Conservation (phyloP, 1,140 invertebrate genomes). For the Ylistrum balloti region DNA sequence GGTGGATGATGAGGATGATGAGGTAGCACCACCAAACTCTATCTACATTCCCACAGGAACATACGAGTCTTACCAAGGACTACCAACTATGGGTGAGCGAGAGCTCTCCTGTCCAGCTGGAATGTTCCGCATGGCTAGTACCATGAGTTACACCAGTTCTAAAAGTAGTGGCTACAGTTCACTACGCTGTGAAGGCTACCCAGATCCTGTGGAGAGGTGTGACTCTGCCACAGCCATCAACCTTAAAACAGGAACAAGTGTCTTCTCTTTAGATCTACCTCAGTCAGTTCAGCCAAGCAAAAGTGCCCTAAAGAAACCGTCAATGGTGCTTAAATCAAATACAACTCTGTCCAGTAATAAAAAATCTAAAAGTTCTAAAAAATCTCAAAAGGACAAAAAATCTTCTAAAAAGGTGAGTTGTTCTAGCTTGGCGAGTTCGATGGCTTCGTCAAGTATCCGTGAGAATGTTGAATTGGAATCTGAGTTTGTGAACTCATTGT, state of each 20-base stretch:
- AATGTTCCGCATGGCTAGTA: slow-evolving; percentile 47
- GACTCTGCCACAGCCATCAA: slow-evolving; percentile 75
- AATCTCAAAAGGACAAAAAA: slow-evolving; percentile 65
- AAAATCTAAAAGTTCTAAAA: slow-evolving; percentile 70
- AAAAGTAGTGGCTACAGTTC: slow-evolving; percentile 56
- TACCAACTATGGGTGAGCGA: slow-evolving; percentile 2
- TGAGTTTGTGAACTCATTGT: slow-evolving; percentile 64
- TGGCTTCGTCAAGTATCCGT: neutral
- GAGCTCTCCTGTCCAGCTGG: neutral
- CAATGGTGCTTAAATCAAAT: slow-evolving; percentile 7
- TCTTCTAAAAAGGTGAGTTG: slow-evolving; percentile 58
- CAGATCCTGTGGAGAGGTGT: slow-evolving; percentile 37
- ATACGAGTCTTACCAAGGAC: slow-evolving; percentile 43
- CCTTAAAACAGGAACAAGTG: slow-evolving; percentile 78
- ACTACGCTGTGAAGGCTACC: slow-evolving; percentile 55
- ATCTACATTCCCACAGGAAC: slow-evolving; percentile 62
- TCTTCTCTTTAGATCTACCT: slow-evolving; percentile 76
- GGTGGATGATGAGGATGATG: slow-evolving; percentile 47
- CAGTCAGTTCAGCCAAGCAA: slow-evolving; percentile 47
- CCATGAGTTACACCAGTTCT: slow-evolving; percentile 50
- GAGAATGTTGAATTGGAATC: slow-evolving; percentile 49
- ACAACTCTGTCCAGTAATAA: slow-evolving; percentile 49
- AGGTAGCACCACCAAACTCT: slow-evolving; percentile 46
- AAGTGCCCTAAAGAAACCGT: slow-evolving; percentile 57
- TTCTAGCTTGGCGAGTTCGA: slow-evolving; percentile 6